Conservation (phyloP, 1,140 invertebrate species). For the Oppia nitens region DNA sequence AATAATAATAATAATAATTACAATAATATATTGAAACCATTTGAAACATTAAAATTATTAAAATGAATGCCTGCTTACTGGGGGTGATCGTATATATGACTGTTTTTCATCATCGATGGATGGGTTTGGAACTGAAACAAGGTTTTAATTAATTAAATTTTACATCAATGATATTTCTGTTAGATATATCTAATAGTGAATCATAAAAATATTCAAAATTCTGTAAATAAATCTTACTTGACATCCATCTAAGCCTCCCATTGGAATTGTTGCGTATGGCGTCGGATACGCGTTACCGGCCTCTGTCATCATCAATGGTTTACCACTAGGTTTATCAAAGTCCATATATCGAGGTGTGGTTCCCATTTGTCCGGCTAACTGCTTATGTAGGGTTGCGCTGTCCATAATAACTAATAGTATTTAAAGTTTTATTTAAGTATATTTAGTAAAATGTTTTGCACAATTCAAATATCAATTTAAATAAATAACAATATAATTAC, state of each 20-base stretch:
- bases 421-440: background rate
- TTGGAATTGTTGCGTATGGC: conserved; percentile 14
- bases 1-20: too few species aligned
- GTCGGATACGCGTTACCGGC: conserved; percentile 10
- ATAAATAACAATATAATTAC: background rate
- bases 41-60: too few species aligned
- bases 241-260: conserved; percentile 1
- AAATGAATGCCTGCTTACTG: conserved; percentile 6
- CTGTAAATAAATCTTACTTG: too few species aligned
- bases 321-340: conserved; percentile 7
- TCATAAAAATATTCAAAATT: too few species aligned
- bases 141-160: too few species aligned
- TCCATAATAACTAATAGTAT: conserved; percentile 2
- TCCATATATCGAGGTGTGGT: conserved; percentile 14
- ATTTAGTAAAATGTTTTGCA: background rate
- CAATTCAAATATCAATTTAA: background rate
- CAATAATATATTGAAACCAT: too few species aligned
- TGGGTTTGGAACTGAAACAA: conserved; percentile 2
- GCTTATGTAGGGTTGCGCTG: conserved; percentile 6
- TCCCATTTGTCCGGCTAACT: conserved; percentile 9
- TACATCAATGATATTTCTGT: too few species aligned
- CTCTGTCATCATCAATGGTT: conserved; percentile 6
- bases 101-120: background rate
- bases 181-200: too few species aligned
- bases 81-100: conserved; percentile 14